Conservation (phyloP, 2,113 vertebrate species). For the Paradoxurus hermaphroditus region DNA sequence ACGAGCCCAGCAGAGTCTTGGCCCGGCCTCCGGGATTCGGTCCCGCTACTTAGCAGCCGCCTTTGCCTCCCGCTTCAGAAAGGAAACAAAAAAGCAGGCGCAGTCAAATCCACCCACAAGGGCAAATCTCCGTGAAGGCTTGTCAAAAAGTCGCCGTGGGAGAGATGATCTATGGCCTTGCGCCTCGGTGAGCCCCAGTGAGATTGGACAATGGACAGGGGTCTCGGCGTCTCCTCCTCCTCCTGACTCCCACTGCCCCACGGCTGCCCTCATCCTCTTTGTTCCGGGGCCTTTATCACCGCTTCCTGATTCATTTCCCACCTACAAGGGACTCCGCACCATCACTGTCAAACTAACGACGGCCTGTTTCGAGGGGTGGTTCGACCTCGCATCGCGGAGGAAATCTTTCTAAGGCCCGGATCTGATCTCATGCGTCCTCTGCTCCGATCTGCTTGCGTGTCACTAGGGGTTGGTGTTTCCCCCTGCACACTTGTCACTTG, state of each 20-base stretch:
- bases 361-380: not conserved
- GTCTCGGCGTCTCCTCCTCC: not conserved
- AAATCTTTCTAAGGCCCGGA: not conserved
- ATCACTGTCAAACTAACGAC: not conserved
- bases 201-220: not conserved
- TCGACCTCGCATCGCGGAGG: not conserved
- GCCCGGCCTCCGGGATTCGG: not conserved
- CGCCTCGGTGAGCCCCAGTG: not conserved
- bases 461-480: not conserved
- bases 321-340: not conserved
- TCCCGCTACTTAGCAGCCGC: not conserved
- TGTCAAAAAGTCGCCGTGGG: not conserved
- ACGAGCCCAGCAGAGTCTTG: not conserved
- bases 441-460: not conserved
- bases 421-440: not conserved
- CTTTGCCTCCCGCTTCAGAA: not conserved
- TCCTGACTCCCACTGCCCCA: not conserved
- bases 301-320: not conserved
- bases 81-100: not conserved
- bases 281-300: not conserved
- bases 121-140: not conserved
- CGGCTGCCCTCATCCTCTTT: not conserved
- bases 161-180: not conserved
- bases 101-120: conserved; percentile 18
- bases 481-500: not conserved